These are phyloP conservation scores for Leptinotarsa peninsularis DNA, from an alignment of 2,888 invertebrate species.

Conservation along the genomic window DNA sequence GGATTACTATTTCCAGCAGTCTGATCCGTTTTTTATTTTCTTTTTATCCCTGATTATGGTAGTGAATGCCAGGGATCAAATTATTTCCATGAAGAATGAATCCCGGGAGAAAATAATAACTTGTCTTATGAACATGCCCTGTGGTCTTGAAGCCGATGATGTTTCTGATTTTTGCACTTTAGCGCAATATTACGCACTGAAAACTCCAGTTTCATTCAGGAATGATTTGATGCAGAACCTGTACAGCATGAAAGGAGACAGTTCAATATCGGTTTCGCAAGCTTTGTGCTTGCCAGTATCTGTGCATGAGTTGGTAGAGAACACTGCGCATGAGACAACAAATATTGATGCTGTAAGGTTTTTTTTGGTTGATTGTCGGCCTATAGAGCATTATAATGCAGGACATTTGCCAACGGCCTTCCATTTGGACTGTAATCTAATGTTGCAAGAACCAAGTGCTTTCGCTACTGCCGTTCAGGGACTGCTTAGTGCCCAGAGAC, in stretches of 20 bases:
- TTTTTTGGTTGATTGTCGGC: constrained; percentile 96
- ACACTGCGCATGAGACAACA: constrained; percentile 75
- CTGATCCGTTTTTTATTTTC: constrained; percentile 96
- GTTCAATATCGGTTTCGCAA: constrained; percentile 72
- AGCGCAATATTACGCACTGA: constrained; percentile 94
- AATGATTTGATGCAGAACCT: constrained; percentile 80
- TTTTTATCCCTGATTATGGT: constrained; percentile 84
- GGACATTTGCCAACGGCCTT: constrained; percentile 98
- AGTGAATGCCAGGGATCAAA: constrained; percentile 91
- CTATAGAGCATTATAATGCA: constrained; percentile 95
- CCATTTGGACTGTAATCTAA: constrained; percentile 96
- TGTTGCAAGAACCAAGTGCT: constrained; percentile 95
- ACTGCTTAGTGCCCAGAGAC: constrained; percentile 87
- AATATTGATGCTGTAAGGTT: constrained; percentile 79
- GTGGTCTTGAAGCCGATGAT: constrained; percentile 91
- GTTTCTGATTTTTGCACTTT: constrained; percentile 96
- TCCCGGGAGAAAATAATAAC: constrained; percentile 77
- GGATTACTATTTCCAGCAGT: constrained; percentile 96
- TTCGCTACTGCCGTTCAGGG: constrained; percentile 96
- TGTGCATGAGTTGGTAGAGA: constrained; percentile 90
- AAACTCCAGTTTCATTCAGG: constrained; percentile 93
- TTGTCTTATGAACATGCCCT: constrained; percentile 81
- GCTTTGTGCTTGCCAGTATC: constrained; percentile 96
- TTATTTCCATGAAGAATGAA: constrained; percentile 81
- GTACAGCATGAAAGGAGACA: constrained; percentile 62